These are phyloP conservation scores for Cathartes aura DNA, from an alignment of 2,113 vertebrate species.

Conservation along the genomic window DNA sequence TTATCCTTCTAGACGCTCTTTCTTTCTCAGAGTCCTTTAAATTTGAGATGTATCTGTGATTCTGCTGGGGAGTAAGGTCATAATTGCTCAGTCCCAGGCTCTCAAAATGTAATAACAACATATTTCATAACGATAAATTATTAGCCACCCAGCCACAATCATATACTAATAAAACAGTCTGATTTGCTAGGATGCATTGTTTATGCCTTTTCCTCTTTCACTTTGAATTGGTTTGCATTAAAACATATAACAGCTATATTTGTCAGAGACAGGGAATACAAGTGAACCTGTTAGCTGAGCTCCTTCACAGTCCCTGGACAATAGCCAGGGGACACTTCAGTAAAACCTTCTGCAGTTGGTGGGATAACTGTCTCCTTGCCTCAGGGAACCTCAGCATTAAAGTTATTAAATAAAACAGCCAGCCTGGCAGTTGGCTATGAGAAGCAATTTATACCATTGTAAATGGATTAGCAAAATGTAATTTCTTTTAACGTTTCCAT, in stretches of 20 bases:
- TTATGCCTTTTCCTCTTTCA: neutral
- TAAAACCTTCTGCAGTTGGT: conserved; percentile 55
- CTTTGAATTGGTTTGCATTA: neutral
- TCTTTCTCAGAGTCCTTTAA: neutral
- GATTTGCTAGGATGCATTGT: neutral
- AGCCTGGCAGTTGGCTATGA: conserved; percentile 61
- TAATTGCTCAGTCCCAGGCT: neutral
- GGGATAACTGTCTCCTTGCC: conserved; percentile 70
- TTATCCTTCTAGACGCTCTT: neutral
- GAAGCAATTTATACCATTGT: conserved; percentile 71
- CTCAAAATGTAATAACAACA: neutral
- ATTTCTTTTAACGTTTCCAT: conserved; percentile 66
- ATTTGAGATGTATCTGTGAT: neutral
- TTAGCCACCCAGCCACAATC: neutral
- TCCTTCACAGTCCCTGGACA: conserved; percentile 38
- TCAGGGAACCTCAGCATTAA: conserved; percentile 60
- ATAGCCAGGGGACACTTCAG: conserved; percentile 53
- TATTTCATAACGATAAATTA: neutral
- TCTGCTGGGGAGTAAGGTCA: neutral
- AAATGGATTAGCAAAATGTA: conserved; percentile 70
- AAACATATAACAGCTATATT: neutral
- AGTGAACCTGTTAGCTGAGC: conserved; percentile 14
- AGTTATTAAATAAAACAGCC: conserved; percentile 73
- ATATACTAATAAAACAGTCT: neutral
- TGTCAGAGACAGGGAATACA: neutral